phyloP scores from a whole-genome alignment of 2,888 invertebrate genomes.

The Tridacna gigas region DNA sequence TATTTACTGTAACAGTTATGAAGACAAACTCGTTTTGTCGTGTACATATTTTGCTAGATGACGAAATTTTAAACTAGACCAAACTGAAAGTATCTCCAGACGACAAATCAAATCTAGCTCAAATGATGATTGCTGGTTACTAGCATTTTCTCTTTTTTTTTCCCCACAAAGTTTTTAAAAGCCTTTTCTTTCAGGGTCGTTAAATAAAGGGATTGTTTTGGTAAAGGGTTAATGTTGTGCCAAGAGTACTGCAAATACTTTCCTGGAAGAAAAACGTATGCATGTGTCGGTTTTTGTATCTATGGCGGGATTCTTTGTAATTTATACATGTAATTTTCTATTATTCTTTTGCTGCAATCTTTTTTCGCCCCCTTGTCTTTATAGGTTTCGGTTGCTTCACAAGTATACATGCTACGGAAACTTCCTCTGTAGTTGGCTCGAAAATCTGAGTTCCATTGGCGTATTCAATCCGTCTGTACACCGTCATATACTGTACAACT shows the following conservation, averaged over 20 bases:
- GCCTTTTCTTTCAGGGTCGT: neutral
- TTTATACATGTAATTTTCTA: neutral
- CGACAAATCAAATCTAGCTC: too few species aligned
- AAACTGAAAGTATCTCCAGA: too few species aligned
- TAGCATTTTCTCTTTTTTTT: neutral
- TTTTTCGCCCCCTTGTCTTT: neutral
- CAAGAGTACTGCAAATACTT: too few species aligned
- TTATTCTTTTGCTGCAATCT: neutral
- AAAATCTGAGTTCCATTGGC: neutral
- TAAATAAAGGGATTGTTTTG: neutral
- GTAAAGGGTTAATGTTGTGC: too few species aligned
- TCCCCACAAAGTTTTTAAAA: neutral
- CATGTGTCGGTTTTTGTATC: neutral
- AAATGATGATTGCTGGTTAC: too few species aligned
- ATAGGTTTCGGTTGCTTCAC: slow-evolving; percentile 14
- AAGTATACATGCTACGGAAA: slow-evolving; percentile 8
- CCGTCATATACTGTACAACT: slow-evolving; percentile 6
- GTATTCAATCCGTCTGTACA: neutral
- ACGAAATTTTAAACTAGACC: too few species aligned
- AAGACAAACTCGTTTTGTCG: too few species aligned
- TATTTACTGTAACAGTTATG: too few species aligned
- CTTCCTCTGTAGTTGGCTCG: neutral
- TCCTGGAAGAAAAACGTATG: neutral
- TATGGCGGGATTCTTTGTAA: neutral
- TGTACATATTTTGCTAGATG: too few species aligned